Evolutionary conservation across 2,113 vertebrate species (phyloP).

Genomic region (Syrrhaptes paradoxus): DNA sequence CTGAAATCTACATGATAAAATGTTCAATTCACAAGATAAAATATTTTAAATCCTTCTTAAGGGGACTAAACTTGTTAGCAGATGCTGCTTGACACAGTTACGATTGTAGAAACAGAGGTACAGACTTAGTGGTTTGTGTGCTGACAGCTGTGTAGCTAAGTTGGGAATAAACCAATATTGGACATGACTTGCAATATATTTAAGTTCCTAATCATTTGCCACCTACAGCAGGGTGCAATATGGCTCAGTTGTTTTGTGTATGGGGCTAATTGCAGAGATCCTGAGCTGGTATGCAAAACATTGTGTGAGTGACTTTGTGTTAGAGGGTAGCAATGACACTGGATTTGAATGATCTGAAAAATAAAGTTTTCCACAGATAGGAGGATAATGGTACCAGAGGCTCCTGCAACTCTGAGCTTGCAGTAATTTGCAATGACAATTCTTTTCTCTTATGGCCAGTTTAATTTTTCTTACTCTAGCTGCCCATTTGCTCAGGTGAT

Average conservation of each 20-base stretch:
- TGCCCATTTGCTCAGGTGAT: neutral
- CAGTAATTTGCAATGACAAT: neutral
- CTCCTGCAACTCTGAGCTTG: neutral
- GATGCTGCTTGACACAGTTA: constrained; percentile 30
- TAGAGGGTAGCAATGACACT: neutral
- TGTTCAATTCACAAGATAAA: constrained; percentile 8
- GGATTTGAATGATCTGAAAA: neutral
- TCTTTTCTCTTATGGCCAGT: neutral
- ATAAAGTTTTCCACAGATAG: neutral
- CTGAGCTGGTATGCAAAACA: neutral
- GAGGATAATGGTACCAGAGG: neutral
- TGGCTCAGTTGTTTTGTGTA: neutral
- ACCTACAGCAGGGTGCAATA: neutral
- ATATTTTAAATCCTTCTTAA: constrained; percentile 3
- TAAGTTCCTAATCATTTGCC: constrained; percentile 18
- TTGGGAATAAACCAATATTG: neutral
- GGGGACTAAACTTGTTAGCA: neutral
- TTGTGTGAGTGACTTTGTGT: neutral
- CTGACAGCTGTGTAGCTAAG: neutral
- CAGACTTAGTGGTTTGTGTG: neutral
- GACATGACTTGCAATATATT: neutral
- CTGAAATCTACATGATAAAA: neutral
- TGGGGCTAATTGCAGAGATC: neutral
- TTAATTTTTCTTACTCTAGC: neutral
- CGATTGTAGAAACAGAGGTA: neutral